Evolutionary conservation across 30 jellyfish, hydroid and myxozoan genomes (phyloP), one percentile per base, ranked within the genome.

Genomic region (Hydractinia symbiolongicarpus): DNA sequence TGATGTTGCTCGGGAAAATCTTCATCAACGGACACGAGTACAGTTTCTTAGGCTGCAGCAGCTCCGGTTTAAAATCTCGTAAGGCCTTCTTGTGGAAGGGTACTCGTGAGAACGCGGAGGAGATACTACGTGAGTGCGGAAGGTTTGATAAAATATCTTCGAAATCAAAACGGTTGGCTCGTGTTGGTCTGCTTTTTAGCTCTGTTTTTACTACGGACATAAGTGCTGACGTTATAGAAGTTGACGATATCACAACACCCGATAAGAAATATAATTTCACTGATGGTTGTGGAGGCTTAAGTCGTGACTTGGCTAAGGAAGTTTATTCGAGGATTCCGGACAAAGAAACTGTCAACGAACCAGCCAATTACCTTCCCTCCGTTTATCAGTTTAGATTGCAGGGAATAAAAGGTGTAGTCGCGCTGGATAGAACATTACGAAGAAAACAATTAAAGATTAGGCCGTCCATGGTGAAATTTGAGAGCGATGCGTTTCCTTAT

Each of bases 371-470:
- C 60, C 20, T 77, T 50, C 85, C 85, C 7, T 56, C 85, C 11
- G 85, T 77, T 11, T 77, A 54, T 16, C 85, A 77, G 21, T n/a
- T 77, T 54, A 73, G 85, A 5, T 60, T 77, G 21, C 80, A 77
- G 51, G 85, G 85, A 5, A 51, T 50, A 50, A 77, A 77, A 58
- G 85, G 85, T 9, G 85, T 77, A 54, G 85, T 77, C 60, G 79
- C 85, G 40, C 56, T 77, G 10, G 85, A 77, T 30, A 16, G 53
- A 55, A 21, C 55, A 7, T 40, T 77, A 14, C 30, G 55, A 13
- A 54, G 60, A 0, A 9, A 54, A 5, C 76, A 58, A n/a, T 69
- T 77, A 44, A 40, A 15, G 19, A 60, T 77, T 9, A 77, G 85
- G 11, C 58, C 54, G 14, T 77, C 85, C 7, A 77, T 77, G 85